Conservation (phyloP, 2,113 vertebrate genomes). For the Petrocephalus microphthalmus region DNA sequence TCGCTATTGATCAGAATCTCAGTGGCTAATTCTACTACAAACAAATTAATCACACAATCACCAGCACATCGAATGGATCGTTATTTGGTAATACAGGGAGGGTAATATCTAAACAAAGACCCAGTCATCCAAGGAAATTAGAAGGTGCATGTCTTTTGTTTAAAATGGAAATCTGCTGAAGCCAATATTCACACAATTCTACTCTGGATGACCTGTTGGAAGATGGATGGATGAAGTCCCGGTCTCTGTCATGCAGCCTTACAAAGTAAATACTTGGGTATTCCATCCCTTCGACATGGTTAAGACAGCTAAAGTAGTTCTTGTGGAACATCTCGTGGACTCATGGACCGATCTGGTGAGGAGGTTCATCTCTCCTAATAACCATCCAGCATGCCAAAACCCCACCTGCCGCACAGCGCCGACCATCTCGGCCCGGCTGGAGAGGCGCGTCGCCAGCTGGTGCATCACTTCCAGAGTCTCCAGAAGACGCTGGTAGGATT, state of each 20-base stretch:
- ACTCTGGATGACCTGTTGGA: neutral
- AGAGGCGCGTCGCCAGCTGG: slow-evolving; percentile 78
- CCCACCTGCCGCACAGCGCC: slow-evolving; percentile 88
- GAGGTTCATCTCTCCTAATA: neutral
- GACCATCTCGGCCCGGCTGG: slow-evolving; percentile 87
- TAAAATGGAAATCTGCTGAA: neutral
- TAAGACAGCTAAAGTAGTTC: neutral
- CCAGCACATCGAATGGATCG: neutral
- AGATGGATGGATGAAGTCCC: neutral
- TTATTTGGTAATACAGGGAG: neutral
- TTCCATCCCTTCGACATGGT: neutral
- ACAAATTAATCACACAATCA: neutral
- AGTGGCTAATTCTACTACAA: neutral
- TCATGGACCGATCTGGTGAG: neutral
- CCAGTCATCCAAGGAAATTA: neutral
- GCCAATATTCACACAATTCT: neutral
- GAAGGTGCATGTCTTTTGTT: neutral
- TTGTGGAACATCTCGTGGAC: neutral
- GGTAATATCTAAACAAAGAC: neutral
- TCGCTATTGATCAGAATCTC: neutral
- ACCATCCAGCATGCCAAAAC: neutral
- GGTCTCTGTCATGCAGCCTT: neutral
- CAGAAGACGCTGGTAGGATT: slow-evolving; percentile 80
- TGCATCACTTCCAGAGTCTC: slow-evolving; percentile 79
- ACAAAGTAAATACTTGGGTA: neutral